Evolutionary conservation across 2,113 vertebrate species (phyloP).

Genomic region (Herpetotheres cachinnans): DNA sequence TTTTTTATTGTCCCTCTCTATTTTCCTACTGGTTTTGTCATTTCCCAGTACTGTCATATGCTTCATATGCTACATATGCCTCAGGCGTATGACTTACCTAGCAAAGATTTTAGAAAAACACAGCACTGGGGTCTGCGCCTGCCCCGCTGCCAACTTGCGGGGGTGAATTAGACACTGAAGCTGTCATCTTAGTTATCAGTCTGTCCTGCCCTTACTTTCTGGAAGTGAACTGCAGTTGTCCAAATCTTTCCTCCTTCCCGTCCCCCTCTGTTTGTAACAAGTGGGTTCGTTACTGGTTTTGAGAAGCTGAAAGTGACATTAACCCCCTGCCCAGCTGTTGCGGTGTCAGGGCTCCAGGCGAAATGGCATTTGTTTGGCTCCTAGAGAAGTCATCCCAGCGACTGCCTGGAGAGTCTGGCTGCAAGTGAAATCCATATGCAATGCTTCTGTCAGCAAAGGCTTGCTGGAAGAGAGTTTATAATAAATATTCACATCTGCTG

Average conservation of each 20-base stretch:
- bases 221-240: background rate
- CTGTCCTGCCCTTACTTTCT: background rate
- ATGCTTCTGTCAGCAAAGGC: conserved; percentile 73
- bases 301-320: conserved; percentile 26
- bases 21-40: background rate
- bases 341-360: background rate
- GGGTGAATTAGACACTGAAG: background rate
- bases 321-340: background rate
- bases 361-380: conserved; percentile 54
- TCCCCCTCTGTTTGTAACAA: background rate
- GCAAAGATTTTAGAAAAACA: background rate
- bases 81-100: background rate
- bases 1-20: background rate
- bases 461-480: conserved; percentile 64
- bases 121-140: background rate
- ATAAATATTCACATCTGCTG: conserved; percentile 80
- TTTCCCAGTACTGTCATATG: background rate
- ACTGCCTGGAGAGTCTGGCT: conserved; percentile 40
- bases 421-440: conserved; percentile 63
- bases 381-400: conserved; percentile 36
- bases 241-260: background rate
- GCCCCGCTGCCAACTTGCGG: background rate
- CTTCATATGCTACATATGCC: too few relatives aligned
- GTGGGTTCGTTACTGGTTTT: background rate
- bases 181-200: background rate